These are phyloP conservation scores for Chiridota heheva DNA, from an alignment of 35 echinoderm and acorn worm genomes.

Conservation along the genomic window DNA sequence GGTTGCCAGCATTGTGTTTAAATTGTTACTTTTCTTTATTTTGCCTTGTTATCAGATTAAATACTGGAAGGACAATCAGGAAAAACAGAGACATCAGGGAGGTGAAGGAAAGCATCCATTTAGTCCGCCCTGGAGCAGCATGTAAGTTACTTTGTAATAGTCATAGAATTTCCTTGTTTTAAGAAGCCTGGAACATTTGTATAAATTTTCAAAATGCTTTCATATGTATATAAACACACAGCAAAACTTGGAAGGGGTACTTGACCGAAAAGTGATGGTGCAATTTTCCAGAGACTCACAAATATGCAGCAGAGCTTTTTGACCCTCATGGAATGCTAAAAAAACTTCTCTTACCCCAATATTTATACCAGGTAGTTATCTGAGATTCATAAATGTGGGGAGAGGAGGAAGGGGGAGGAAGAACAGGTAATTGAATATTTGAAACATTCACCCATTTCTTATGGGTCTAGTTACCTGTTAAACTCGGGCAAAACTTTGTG, in stretches of 20 bases:
- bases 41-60: conserved; percentile 67
- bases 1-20: background rate
- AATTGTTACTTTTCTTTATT: background rate
- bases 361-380: no score
- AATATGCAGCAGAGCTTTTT: background rate
- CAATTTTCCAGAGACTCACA: background rate
- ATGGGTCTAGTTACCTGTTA: no score
- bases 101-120: conserved; percentile 90
- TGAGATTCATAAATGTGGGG: no score
- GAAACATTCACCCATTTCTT: no score
- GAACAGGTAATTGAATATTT: no score
- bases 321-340: background rate
- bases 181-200: background rate
- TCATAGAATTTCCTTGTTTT: background rate
- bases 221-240: background rate
- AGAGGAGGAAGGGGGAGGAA: no score
- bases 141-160: conserved; percentile 43
- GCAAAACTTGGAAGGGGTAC: background rate
- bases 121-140: conserved; percentile 87
- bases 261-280: background rate
- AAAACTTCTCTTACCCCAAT: no score
- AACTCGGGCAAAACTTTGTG: no score
- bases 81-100: conserved; percentile 95
- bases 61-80: conserved; percentile 82
- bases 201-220: background rate